Evolutionary conservation across 2,113 vertebrate genomes (phyloP).

Genomic region (Neolamprologus variostigma): DNA sequence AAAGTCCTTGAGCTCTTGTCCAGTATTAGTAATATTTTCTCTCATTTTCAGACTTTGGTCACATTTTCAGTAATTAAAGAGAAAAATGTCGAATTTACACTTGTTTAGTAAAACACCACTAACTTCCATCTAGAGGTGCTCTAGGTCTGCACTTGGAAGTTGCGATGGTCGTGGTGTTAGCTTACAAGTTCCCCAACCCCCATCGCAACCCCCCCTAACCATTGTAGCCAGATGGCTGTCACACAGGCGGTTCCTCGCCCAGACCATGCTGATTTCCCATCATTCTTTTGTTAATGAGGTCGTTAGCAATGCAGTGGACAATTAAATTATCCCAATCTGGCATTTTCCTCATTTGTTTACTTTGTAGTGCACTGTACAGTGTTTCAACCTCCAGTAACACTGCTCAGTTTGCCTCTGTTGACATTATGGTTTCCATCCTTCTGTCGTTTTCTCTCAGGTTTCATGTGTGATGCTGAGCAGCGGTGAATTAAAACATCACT

Average conservation of each 20-base stretch:
- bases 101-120: background rate
- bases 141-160: background rate
- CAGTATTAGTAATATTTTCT: background rate
- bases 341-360: conserved; percentile 41
- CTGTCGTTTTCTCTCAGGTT: background rate
- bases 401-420: background rate
- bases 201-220: conserved; percentile 6
- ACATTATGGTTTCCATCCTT: background rate
- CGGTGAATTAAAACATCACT: background rate
- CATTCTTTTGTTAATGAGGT: conserved; percentile 72
- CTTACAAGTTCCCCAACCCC: conserved; percentile 2
- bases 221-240: conserved; percentile 70
- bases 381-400: background rate
- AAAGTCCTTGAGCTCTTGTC: background rate
- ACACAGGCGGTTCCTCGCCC: conserved; percentile 61
- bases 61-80: background rate
- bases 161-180: conserved; percentile 13
- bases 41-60: background rate
- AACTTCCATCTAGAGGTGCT: conserved; percentile 25
- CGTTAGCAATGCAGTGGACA: conserved; percentile 69
- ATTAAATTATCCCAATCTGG: conserved; percentile 68
- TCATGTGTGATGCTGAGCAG: background rate
- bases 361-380: conserved; percentile 13
- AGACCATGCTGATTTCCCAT: conserved; percentile 68
- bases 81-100: background rate